Base-by-base conservation (phyloP, 2,113 vertebrate genomes). In the Synchiropus splendidus region DNA sequence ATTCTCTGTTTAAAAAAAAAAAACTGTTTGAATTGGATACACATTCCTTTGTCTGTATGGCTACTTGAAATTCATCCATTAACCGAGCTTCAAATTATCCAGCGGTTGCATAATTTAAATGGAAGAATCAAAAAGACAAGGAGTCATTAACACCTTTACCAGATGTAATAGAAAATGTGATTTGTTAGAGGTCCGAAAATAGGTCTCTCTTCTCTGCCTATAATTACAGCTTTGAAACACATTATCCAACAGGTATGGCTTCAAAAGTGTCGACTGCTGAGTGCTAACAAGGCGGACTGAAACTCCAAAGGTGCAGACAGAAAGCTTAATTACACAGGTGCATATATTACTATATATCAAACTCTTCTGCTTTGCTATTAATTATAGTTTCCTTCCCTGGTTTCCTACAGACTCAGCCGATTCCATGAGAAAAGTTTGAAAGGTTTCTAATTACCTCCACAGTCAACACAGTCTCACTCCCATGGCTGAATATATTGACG, bases 101-200 rank as follows among this genome's bases (percentile, higher is more conserved):
- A 61, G 56, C 55, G 56, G 59, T 79, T 85, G 81, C 43, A 80
- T 80, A 81, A 83, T 82, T 81, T 72, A 87, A 82, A n/a, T n/a
- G n/a, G n/a, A n/a, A n/a, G n/a, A n/a, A 83, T 80, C 72, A 84
- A 81, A 77, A 79, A 79, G 77, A 78, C 74, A 78, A 76, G 76
- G 65, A 59, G 73, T 81, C 72, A 85, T 85, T 85, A 84, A 82
- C 75, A 85, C 82, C 72, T 84, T 83, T 82, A 80, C 75, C 68
- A 59, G 72, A 61, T 79, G 72, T 81, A 81, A 86, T 82, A 54
- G 72, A 66, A 80, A 82, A 86, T 79, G 74, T 78, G 70, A 83
- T 86, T 83, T 79, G 75, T 79, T 81, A 72, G 69, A 78, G 62
- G 60, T 80, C 78, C 77, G 74, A 80, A 85, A 85, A 85, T 80